Evolutionary conservation across 2,888 invertebrate genomes (phyloP).

Genomic region (Notocelia uddmanniana): DNA sequence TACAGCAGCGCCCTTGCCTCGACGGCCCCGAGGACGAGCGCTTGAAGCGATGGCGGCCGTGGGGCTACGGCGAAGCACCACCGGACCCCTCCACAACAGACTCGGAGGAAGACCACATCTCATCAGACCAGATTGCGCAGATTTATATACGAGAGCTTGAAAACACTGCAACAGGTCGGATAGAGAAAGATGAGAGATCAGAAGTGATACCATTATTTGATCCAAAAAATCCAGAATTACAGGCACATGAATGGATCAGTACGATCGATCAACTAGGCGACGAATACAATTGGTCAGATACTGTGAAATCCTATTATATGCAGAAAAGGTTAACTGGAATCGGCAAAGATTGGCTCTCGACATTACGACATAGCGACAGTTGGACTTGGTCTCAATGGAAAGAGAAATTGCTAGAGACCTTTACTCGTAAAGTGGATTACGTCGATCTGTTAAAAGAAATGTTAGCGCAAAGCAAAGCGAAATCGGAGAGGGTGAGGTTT

Average conservation of each 20-base stretch:
- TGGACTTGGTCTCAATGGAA: constrained; percentile 24
- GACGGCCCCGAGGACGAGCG: not conserved
- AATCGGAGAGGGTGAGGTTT: not conserved
- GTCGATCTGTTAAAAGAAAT: constrained; percentile 7
- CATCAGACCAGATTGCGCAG: not conserved
- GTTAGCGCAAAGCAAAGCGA: constrained; percentile 6
- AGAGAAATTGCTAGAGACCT: constrained; percentile 20
- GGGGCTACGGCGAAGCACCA: not conserved
- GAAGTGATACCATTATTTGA: constrained; percentile 26
- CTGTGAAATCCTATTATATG: constrained; percentile 27
- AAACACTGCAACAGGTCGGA: not conserved
- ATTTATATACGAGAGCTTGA: not conserved
- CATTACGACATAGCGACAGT: constrained; percentile 15
- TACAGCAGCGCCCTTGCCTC: constrained; percentile 22
- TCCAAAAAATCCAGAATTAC: constrained; percentile 23
- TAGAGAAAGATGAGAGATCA: not conserved
- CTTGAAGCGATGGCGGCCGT: constrained; percentile 16
- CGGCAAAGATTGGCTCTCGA: constrained; percentile 22
- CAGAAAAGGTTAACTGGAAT: constrained; percentile 26
- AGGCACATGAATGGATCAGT: constrained; percentile 20
- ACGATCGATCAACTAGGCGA: constrained; percentile 27
- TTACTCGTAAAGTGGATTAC: constrained; percentile 15
- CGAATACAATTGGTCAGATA: constrained; percentile 22
- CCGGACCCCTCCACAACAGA: not conserved
- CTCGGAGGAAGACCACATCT: constrained; percentile 11